A percentile compares a stretch with the other conserved stretches of the same genome.
Evolutionary conservation across 2,113 vertebrate species (phyloP).

Genomic region (Cyphomyrus discorhynchus): DNA sequence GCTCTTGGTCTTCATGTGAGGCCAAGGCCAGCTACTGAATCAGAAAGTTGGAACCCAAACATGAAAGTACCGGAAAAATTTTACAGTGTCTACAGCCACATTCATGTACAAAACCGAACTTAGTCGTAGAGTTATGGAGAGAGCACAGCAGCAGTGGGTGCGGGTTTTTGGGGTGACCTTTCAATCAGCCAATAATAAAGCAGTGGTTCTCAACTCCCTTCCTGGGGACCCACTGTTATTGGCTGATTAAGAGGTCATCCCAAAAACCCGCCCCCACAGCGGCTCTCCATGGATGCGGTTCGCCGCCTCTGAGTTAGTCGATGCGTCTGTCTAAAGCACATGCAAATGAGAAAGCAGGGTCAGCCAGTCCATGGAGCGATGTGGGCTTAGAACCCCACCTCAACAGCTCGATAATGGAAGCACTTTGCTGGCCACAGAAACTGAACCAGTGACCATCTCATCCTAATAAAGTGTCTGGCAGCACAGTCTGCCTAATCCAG

Average conservation of each 20-base stretch:
- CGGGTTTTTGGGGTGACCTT: no score
- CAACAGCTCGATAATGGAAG: not conserved
- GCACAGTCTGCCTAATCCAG: constrained; percentile 31
- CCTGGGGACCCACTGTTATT: no score
- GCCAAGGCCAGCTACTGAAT: not conserved
- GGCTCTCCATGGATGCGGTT: no score
- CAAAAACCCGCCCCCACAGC: no score
- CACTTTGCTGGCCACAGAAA: not conserved
- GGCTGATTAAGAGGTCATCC: no score
- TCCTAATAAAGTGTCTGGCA: not conserved
- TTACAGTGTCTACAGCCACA: not conserved
- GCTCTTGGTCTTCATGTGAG: not conserved
- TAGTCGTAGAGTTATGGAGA: not conserved
- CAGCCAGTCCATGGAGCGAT: not conserved
- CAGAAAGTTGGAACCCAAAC: not conserved
- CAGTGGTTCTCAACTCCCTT: no score
- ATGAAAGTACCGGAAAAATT: not conserved
- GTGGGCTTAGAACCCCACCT: not conserved
- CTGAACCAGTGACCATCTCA: not conserved
- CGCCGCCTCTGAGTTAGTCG: not conserved
- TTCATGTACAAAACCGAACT: not conserved
- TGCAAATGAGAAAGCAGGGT: not conserved
- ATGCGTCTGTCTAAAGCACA: not conserved
- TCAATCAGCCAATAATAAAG: no score
- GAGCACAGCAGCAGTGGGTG: not conserved